These are phyloP conservation scores for Bolinopsis microptera DNA, from an alignment of 37 sponge, comb jelly and placozoan species.

Conservation along the genomic window DNA sequence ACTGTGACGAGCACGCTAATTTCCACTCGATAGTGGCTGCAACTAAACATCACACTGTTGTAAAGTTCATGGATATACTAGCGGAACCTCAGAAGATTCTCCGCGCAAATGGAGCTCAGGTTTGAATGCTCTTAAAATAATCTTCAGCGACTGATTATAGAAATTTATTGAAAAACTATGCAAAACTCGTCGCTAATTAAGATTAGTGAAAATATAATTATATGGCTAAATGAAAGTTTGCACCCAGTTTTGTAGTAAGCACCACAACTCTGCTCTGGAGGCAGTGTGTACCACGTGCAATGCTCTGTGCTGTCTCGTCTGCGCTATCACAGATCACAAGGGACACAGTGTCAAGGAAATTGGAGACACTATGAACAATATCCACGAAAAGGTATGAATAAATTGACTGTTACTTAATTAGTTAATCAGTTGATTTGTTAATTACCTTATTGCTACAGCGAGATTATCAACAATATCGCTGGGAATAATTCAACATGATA, in stretches of 20 bases:
- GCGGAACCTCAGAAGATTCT: constrained; percentile 57
- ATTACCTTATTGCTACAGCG: no score
- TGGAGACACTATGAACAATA: constrained; percentile 51
- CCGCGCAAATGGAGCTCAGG: constrained; percentile 55
- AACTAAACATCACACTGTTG: constrained; percentile 54
- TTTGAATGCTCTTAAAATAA: no score
- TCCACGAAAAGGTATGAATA: constrained; percentile 1
- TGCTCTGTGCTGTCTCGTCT: constrained; percentile 42
- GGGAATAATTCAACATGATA: no score
- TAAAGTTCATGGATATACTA: constrained; percentile 32
- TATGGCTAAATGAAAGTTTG: no score
- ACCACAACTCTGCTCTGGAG: constrained; percentile 46
- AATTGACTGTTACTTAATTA: no score
- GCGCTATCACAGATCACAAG: constrained; percentile 64
- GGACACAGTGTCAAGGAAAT: constrained; percentile 62
- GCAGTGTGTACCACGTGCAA: constrained; percentile 62
- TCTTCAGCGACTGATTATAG: no score
- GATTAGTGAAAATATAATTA: no score
- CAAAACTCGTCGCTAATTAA: no score
- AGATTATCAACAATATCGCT: no score
- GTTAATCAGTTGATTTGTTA: no score
- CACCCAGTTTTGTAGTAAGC: constrained; percentile 21
- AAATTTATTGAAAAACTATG: no score
- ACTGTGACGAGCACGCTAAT: constrained; percentile 53
- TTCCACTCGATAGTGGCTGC: constrained; percentile 57